A percentile compares a stretch with the other conserved stretches of the same genome.
Evolutionary conservation across 2,888 invertebrate genomes (phyloP).

Genomic region (Drosophila nr. fundita): DNA sequence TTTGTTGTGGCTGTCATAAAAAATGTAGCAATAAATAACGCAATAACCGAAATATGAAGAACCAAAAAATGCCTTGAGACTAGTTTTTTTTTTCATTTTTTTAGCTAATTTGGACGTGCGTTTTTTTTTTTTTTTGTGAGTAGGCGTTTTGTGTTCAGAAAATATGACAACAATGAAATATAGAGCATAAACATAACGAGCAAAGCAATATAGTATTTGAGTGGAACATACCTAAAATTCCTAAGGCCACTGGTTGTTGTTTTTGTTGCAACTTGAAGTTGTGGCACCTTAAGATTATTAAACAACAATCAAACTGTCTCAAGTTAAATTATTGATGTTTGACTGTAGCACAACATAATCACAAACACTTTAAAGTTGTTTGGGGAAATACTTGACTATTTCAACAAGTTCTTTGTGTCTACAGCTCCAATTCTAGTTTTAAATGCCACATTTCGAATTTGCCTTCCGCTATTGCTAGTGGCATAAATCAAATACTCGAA

Average conservation of each 20-base stretch:
- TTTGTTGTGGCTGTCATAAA: constrained; percentile 77
- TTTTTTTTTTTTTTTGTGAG: constrained; percentile 22
- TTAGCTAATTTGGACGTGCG: constrained; percentile 52
- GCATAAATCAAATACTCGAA: constrained; percentile 43
- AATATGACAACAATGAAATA: constrained; percentile 64
- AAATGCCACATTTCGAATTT: constrained; percentile 39
- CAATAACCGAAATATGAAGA: constrained; percentile 30
- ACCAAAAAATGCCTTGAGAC: constrained; percentile 18
- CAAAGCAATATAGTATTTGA: constrained; percentile 3
- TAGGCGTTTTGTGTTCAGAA: constrained; percentile 54
- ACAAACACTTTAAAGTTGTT: neutral
- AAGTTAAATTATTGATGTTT: neutral
- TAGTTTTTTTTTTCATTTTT: constrained; percentile 16
- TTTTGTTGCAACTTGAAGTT: neutral
- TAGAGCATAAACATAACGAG: constrained; percentile 28
- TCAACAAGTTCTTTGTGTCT: constrained; percentile 4
- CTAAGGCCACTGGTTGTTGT: constrained; percentile 37
- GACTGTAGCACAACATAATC: neutral
- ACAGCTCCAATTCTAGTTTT: constrained; percentile 13
- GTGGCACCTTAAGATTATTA: neutral
- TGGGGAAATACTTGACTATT: neutral
- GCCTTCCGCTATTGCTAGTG: constrained; percentile 23
- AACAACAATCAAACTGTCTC: neutral
- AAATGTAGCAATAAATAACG: constrained; percentile 75
- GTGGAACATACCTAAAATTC: constrained; percentile 3